Percentiles rank a stretch among this genome's conserved stretches.
phyloP scores from a whole-genome alignment of 2,797 vertebrate species.

The Pipistrellus nathusii region DNA sequence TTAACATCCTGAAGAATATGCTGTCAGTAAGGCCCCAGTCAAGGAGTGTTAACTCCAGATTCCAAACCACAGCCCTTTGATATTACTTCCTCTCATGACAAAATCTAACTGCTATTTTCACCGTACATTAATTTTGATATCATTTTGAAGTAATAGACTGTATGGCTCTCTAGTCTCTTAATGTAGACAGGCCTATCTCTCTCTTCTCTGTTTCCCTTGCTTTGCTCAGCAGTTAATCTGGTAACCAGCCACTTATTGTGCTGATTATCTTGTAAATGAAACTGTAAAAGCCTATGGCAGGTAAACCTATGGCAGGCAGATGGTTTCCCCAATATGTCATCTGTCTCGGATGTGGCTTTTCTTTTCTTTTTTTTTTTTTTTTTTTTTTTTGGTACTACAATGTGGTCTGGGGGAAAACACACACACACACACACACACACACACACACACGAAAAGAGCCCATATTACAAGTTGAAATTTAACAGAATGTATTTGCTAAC shows the following conservation, averaged over 20 bases:
- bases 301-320: constrained; percentile 78
- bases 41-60: constrained; percentile 49
- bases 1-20: not conserved
- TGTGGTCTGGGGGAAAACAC: constrained; percentile 9
- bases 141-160: constrained; percentile 69
- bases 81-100: constrained; percentile 31
- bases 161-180: constrained; percentile 18
- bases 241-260: constrained; percentile 80
- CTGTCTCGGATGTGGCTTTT: constrained; percentile 28
- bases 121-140: constrained; percentile 72
- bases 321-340: constrained; percentile 51
- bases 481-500: constrained; percentile 85
- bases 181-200: constrained; percentile 71
- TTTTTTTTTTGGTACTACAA: constrained; percentile 18
- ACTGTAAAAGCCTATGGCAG: constrained; percentile 80
- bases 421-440: not conserved
- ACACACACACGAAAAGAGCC: constrained; percentile 69
- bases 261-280: constrained; percentile 83
- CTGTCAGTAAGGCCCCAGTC: not conserved
- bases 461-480: constrained; percentile 71
- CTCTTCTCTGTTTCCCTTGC: not conserved
- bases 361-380: rapidly evolving
- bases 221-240: constrained; percentile 79
- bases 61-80: constrained; percentile 42
- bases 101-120: constrained; percentile 74